Base-by-base conservation (phyloP, 2,888 invertebrate genomes). In the Abscondita cerata region DNA sequence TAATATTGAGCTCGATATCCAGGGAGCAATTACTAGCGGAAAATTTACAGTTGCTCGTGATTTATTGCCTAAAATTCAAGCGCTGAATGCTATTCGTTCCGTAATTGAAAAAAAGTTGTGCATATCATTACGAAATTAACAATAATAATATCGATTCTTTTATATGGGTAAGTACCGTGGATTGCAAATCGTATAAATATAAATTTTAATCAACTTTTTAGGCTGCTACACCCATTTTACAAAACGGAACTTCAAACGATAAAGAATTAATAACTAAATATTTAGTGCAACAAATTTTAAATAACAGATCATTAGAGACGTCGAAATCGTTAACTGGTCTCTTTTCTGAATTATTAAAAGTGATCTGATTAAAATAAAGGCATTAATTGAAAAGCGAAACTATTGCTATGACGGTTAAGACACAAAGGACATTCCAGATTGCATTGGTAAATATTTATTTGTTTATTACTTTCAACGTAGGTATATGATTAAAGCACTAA, bases 1-100 rank as follows among this genome's bases (percentile, higher is more conserved):
- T 70, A 89, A 89, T 70, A 82, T 93, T 5, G 95, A 94, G 76
- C 78, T 93, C 41, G 92, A 93, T 72, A 89, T 93, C 64, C 89
- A 91, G 78, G 92, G 90, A 1, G 86, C 86, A 25, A 78, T 87
- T 44, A 89, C 90, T 0, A 89, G 90, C 75, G 89, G 91, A 5
- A 86, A 87, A 55, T 86, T 92, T 55, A 89, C 91, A 34, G 90
- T 92, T 15, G 85, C 90, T 0, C 84, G 89, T 67, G 91, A 92
- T 77, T 81, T 93, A 5, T 78, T 92, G 11, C 83, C 88, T 70
- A 88, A 91, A 79, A 90, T 96, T 12, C 89, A 92, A 46, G 90
- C 91, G 6, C 81, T 93, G 6, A 95, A 95, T 82, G 86, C 91
- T 1, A 87, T 94, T 1, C 85, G 94, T 55, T 89, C 90, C 64